Evolutionary conservation across 2,113 vertebrate genomes (phyloP), one percentile per base, ranked within the genome.

Genomic region (Theristicus caerulescens): DNA sequence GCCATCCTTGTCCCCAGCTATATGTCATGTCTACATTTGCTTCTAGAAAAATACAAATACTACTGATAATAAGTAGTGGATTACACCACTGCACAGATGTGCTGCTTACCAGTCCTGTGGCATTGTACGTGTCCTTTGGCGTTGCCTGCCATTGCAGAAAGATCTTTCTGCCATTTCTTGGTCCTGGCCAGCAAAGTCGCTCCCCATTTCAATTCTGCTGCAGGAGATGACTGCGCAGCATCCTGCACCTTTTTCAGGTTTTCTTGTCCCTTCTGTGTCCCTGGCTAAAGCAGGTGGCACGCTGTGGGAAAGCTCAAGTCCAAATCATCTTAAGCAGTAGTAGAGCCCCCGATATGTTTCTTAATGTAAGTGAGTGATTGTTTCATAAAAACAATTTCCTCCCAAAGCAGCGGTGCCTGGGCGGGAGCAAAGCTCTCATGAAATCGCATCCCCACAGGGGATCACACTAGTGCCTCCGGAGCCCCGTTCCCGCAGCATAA

Each of bases 211-310:
- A 3, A 14, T 3, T 49, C 36, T 44, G 49, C 36, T 19, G 13
- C 2, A n/a, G 24, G 54, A 32, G 31, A 3, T 7, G 31, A 52
- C 54, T 27, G 9, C 0, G 7, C 38, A 58, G 49, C 26, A n/a
- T 47, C 26, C 47, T 6, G 3, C 42, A 19, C 16, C 6, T 38
- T 46, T 15, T 5, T n/a, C n/a, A 4, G 0, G 0, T 15, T 55
- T 42, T 16, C 20, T 7, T 20, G 20, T 11, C 38, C 62, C 59
- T 67, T 88, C 29, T 46, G 52, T 47, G 59, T 59, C 46, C 36
- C 52, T 72, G 69, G n/a, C 52, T 42, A 36, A 66, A 17, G 38
- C 17, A 32, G 51, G 22, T 21, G 86, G 73, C 82, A 32, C 67
- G 6, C 3, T 5, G 11, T 11, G 16, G 46, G 18, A 59, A 72